Conservation (phyloP, 2,113 vertebrate species). For the Patagioenas fasciata region DNA sequence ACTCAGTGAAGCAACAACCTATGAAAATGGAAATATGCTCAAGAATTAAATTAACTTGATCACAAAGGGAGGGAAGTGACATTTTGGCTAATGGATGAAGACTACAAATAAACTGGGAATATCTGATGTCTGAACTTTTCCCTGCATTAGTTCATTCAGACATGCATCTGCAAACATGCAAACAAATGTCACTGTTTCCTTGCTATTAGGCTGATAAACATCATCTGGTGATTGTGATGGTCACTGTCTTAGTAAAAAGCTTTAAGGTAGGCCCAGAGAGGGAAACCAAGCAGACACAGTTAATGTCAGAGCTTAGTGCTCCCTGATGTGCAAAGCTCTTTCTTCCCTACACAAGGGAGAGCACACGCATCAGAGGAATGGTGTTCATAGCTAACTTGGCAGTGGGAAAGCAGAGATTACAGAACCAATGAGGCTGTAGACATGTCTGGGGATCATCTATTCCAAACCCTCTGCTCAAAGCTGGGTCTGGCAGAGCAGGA, state of each 20-base stretch:
- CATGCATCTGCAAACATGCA: not conserved
- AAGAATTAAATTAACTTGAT: slow-evolving; percentile 59
- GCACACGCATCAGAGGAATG: fast-evolving
- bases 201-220: not conserved
- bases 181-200: not conserved
- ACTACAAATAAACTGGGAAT: slow-evolving; percentile 42
- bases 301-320: not conserved
- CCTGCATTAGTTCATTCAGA: not conserved
- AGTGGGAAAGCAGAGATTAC: not conserved
- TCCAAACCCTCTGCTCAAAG: not conserved
- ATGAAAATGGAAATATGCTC: slow-evolving; percentile 56
- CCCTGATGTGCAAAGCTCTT: not conserved
- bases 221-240: not conserved
- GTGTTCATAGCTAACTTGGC: not conserved
- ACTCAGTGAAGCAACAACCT: slow-evolving; percentile 55
- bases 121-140: not conserved
- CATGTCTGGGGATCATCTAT: not conserved
- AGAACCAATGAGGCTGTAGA: not conserved
- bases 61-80: slow-evolving; percentile 31
- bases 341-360: not conserved
- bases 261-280: not conserved
- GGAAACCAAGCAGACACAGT: not conserved
- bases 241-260: not conserved
- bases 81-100: slow-evolving; percentile 55
- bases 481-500: no score